Base-by-base conservation (phyloP, 2,797 vertebrate species). In the Naso thynnoides region DNA sequence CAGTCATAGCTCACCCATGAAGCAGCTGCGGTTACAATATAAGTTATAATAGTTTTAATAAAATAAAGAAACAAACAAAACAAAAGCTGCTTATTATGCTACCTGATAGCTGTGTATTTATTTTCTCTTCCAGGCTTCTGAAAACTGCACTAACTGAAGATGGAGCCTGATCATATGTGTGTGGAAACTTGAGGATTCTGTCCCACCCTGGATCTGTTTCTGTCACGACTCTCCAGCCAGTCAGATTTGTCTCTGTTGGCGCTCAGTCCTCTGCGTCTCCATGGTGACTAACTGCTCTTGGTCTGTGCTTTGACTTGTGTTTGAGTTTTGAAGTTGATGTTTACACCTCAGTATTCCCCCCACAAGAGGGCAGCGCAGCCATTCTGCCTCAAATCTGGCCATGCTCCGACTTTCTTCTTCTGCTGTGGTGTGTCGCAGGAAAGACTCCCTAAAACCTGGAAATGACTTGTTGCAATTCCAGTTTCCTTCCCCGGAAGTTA, bases 91-190 rank as follows among this genome's bases (percentile, higher is more conserved):
- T 54, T 27, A 39, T 26, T 1, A 14, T 13, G 9, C 27, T 70
- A 16, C 5, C 8, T 67, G 10, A 67, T 8, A 29, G 2, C 5
- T 59, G 18, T 24, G 9, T 61, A 13, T 81, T 64, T 50, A 38
- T 75, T 64, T 72, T 80, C 9, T 80, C 5, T 85, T 88, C 39
- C 82, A 95, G 95, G 92, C 90, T 44, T 87, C 94, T 73, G 95
- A 95, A 86, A 95, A 92, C 87, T 87, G 89, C 70, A 90, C 93
- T 56, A 94, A 88, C 82, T 95, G 92, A 95, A 86, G 84, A 71
- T 75, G 56, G n/a, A 42, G 45, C n/a, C 26, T 0, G 14, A 68
- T 48, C 44, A 19, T 3, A 13, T 75, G 38, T 59, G 50, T 56
- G 54, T 69, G 41, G 57, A 56, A 83, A 33, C 3, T 67, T 5